Base-by-base conservation (phyloP, 2,888 invertebrate species). In the Trilocha varians region DNA sequence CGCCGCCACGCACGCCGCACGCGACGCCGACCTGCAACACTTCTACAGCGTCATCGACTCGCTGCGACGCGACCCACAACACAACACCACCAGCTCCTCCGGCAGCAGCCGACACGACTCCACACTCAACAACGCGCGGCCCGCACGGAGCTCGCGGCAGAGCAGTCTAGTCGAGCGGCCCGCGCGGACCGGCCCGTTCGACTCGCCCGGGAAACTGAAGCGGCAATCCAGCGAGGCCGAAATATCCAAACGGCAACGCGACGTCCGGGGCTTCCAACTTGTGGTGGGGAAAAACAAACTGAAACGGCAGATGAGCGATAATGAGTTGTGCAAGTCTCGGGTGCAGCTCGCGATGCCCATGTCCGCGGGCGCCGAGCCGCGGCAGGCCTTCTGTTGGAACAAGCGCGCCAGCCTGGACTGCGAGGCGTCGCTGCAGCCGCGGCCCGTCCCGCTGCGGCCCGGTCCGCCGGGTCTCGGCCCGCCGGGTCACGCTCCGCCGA, bases 321-420 rank as follows among this genome's bases (percentile, higher is more conserved):
- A 78, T 55, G 83, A 78, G 62, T 52, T 82, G 59, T 67, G 76
- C 40, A 52, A 67, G 43, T 69, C 77, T 36, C 67, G 78, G 6
- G 70, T 72, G 50, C 79, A 68, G 47, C 55, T 79, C 42, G 78
- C 78, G 46, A 72, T 84, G 82, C 85, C 86, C 46, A 76, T 80
- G 77, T 84, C 85, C n/a, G 85, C 85, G 42, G 85, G 84, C 33
- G 80, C 85, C 40, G 84, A 84, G 62, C 75, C 78, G 39, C 62
- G 74, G 8, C 73, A 65, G 47, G 57, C 73, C 3, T 78, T 76
- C 62, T 71, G 77, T 47, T 80, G 79, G 75, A 65, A 52, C 63
- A 63, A 71, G 52, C 73, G 77, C 42, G 73, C 73, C 47, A 68
- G 71, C 43, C 64, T 65, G 38, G 76, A 71, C 64, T 64, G 74